Base-by-base conservation (phyloP, 2,113 vertebrate genomes). In the Pygoscelis antarcticus region DNA sequence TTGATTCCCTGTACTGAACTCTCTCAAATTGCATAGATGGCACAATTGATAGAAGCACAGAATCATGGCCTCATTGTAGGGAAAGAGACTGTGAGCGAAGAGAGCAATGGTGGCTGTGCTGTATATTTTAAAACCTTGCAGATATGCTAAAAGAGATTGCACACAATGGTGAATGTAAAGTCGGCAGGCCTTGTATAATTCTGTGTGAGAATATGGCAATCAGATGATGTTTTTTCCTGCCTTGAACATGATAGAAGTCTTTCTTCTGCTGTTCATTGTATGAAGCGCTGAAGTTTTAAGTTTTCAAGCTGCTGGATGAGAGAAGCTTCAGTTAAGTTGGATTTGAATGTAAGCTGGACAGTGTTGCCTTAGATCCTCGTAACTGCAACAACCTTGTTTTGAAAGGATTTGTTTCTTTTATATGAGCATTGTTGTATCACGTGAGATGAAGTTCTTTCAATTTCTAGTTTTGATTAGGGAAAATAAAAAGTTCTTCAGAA, bases 21-120 rank as follows among this genome's bases (percentile, higher is more conserved):
- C 74, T 80, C 65, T 76, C 60, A 87, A 60, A 95, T 62, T 87
- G 78, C 78, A 19, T 91, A 91, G 96, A 94, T 94, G 83, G 58
- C 93, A 83, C 84, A 66, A 36, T 19, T 83, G 84, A 86, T 54
- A 49, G n/a, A 61, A 74, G 84, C 55, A 42, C 58, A 70, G 82
- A 96, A 97, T 92, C 93, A 93, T 32, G 57, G 89, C 68, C 38
- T 32, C 62, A 57, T 87, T 92, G 87, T 85, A 36, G 42, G 23
- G 46, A 88, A 71, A 17, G 76, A 81, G 86, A 32, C 64, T 21
- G 52, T 11, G 80, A 85, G 62, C 46, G 52, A 87, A 87, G 57
- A 82, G 87, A 94, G 81, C 52, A 76, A 5, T 92, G 4, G 0
- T 84, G 74, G 76, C 58, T 72, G 52, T 49, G 66, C 80, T 68